phyloP scores from a whole-genome alignment of 2,888 invertebrate genomes.

The Rambutsinella grinnellia region DNA sequence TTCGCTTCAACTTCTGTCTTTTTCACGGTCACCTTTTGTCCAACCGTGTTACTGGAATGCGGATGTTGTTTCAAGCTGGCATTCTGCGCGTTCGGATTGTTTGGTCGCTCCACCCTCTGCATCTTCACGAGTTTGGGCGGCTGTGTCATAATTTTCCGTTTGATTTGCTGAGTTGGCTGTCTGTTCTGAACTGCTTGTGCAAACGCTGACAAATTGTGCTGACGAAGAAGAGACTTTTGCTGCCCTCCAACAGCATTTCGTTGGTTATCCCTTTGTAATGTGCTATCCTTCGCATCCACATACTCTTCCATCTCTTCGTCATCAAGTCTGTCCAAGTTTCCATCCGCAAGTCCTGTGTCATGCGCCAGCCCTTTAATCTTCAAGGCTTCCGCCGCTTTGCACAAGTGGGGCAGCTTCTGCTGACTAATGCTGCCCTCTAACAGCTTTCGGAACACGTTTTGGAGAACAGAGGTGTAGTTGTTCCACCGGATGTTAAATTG shows the following conservation, averaged over 20 bases:
- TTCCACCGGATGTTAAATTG: slow-evolving; percentile 78
- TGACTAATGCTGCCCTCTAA: slow-evolving; percentile 86
- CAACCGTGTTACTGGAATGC: not conserved
- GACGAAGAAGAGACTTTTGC: slow-evolving; percentile 33
- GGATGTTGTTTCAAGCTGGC: slow-evolving; percentile 10
- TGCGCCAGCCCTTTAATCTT: slow-evolving; percentile 80
- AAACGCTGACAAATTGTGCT: slow-evolving; percentile 29
- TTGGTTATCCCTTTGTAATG: slow-evolving; percentile 11
- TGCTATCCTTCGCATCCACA: slow-evolving; percentile 36
- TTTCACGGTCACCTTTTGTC: slow-evolving; percentile 25
- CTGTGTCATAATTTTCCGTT: slow-evolving; percentile 45
- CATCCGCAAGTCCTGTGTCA: slow-evolving; percentile 44
- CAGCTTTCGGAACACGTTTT: slow-evolving; percentile 81
- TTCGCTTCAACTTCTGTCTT: slow-evolving; percentile 28
- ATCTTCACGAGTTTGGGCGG: slow-evolving; percentile 65
- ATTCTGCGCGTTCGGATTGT: slow-evolving; percentile 25
- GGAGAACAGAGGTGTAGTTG: slow-evolving; percentile 84
- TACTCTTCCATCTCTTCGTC: slow-evolving; percentile 57
- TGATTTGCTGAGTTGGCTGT: slow-evolving; percentile 40
- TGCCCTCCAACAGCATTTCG: slow-evolving; percentile 19
- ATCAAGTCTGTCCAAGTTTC: slow-evolving; percentile 46
- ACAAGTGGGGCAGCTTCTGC: slow-evolving; percentile 83
- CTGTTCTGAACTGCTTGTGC: slow-evolving; percentile 21
- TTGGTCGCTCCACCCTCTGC: slow-evolving; percentile 54
- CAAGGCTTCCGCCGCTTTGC: slow-evolving; percentile 86